Conservation (phyloP, 2,113 vertebrate species). For the Cariama cristata region DNA sequence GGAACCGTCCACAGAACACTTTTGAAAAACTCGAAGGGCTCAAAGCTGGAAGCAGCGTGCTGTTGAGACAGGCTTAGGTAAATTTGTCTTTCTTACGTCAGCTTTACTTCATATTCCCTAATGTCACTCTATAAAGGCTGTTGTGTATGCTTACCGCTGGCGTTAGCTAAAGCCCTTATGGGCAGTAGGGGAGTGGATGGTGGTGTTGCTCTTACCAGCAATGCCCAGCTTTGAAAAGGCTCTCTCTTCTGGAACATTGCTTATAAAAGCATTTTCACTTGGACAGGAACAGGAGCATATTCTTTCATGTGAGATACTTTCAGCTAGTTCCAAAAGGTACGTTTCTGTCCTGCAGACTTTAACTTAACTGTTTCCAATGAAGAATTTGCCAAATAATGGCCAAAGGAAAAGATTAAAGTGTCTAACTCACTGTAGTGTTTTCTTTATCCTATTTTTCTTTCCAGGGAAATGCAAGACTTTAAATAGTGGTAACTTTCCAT, state of each 20-base stretch:
- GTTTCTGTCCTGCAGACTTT: not conserved
- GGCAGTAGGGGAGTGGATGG: accelerated
- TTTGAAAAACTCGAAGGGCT: not conserved
- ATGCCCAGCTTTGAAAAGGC: not conserved
- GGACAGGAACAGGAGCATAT: not conserved
- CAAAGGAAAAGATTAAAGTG: not conserved
- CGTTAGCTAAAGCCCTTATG: not conserved
- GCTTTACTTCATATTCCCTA: not conserved
- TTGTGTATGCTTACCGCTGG: not conserved
- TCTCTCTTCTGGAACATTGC: not conserved
- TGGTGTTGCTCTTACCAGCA: not conserved
- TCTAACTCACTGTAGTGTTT: not conserved
- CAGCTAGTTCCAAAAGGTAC: not conserved
- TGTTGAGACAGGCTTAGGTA: not conserved
- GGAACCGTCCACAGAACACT: not conserved
- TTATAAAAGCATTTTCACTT: not conserved
- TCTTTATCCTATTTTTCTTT: not conserved
- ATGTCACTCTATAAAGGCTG: not conserved
- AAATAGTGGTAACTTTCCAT: not conserved
- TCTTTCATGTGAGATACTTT: not conserved
- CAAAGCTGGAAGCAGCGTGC: not conserved
- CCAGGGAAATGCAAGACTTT: not conserved
- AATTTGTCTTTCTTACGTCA: not conserved
- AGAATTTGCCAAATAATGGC: not conserved
- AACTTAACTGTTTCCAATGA: not conserved